Evolutionary conservation across 2,797 vertebrate species (phyloP).

Genomic region (Hoplostethus atlanticus): DNA sequence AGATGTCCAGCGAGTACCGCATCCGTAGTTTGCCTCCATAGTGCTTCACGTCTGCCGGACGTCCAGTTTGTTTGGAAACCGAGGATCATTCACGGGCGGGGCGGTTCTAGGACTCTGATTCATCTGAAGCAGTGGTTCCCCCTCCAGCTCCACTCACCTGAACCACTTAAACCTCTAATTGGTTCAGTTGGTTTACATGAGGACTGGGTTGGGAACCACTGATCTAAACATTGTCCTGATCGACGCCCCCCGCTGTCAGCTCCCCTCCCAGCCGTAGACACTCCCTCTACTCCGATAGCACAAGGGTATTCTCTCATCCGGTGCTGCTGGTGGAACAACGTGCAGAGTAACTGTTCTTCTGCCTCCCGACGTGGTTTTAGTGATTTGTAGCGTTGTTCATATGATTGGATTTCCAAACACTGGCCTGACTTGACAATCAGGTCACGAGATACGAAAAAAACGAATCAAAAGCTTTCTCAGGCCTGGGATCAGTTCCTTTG

Average conservation of each 20-base stretch:
- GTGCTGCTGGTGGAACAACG: too few species aligned
- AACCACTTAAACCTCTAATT: too few species aligned
- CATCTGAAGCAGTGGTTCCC: too few species aligned
- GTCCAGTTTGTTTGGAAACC: too few species aligned
- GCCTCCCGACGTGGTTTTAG: constrained; percentile 14
- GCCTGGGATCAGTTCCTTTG: constrained; percentile 36
- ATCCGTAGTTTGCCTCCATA: constrained; percentile 13
- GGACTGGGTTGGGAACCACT: too few species aligned
- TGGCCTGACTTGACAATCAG: constrained; percentile 75
- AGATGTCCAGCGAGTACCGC: constrained; percentile 6
- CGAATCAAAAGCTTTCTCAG: constrained; percentile 37
- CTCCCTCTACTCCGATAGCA: neutral
- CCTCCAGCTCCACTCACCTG: too few species aligned
- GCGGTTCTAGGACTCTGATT: too few species aligned
- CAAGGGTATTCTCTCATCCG: neutral
- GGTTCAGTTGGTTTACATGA: too few species aligned
- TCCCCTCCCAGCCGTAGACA: neutral
- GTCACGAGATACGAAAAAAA: constrained; percentile 51
- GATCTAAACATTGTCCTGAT: too few species aligned
- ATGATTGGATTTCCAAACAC: constrained; percentile 32
- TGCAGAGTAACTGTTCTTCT: constrained; percentile 34
- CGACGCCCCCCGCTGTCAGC: too few species aligned
- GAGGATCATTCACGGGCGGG: too few species aligned
- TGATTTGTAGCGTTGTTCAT: constrained; percentile 48
- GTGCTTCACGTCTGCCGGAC: constrained; percentile 5